Conservation (phyloP, 2,888 invertebrate genomes). For the Hymenopus coronatus region DNA sequence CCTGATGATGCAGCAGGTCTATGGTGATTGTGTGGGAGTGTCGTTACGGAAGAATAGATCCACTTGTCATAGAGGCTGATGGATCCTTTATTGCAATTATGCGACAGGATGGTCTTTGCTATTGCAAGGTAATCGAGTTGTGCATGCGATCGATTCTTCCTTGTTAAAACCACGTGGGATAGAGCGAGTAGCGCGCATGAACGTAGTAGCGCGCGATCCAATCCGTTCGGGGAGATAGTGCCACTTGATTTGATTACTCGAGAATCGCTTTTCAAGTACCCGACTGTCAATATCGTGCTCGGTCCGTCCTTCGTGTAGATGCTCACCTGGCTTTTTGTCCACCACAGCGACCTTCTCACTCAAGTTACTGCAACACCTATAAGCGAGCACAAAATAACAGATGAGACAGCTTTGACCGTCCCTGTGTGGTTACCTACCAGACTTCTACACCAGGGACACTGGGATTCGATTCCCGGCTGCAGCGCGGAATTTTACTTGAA, state of each 20-base stretch:
- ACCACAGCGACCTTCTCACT: too few relatives aligned
- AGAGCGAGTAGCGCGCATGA: neutral
- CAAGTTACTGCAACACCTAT: too few relatives aligned
- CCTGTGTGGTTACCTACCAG: too few relatives aligned
- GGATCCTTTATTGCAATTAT: neutral
- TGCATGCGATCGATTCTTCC: neutral
- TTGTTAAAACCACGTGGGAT: neutral
- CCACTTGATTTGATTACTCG: slow-evolving; percentile 2
- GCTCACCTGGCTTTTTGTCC: neutral
- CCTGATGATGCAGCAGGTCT: neutral
- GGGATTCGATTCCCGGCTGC: too few relatives aligned
- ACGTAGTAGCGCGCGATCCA: neutral
- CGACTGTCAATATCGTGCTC: neutral
- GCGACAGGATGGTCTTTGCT: neutral
- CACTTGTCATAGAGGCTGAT: neutral
- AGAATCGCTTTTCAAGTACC: neutral
- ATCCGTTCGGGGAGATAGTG: neutral
- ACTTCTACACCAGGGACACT: too few relatives aligned
- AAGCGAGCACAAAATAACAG: too few relatives aligned
- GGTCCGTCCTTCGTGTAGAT: neutral
- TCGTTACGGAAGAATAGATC: neutral
- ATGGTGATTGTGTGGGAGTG: neutral
- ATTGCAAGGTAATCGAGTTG: neutral
- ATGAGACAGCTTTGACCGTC: too few relatives aligned
- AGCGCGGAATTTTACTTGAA: too few relatives aligned